These are phyloP conservation scores for Agapetus fuscipes DNA, from an alignment of 2,888 invertebrate species.

Conservation along the genomic window DNA sequence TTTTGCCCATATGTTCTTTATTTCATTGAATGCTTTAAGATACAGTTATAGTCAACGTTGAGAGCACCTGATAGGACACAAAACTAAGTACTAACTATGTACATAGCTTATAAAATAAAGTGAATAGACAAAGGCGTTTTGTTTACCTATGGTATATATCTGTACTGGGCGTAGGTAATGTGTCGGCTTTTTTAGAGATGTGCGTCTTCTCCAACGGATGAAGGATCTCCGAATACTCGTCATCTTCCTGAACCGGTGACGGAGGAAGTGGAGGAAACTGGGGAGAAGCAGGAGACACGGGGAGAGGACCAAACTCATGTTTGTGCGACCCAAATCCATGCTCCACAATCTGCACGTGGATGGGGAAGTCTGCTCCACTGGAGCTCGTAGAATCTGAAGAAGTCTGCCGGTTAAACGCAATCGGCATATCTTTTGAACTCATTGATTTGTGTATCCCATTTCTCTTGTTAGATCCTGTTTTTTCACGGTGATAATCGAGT, in stretches of 20 bases:
- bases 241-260: conserved; percentile 72
- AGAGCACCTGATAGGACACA: too few species aligned
- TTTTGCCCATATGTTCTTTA: too few species aligned
- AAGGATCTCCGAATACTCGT: conserved; percentile 62
- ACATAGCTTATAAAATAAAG: too few species aligned
- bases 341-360: conserved; percentile 57
- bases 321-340: conserved; percentile 40
- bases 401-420: conserved; percentile 44
- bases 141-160: conserved; percentile 40
- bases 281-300: conserved; percentile 43
- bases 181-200: conserved; percentile 42
- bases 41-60: too few species aligned
- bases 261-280: conserved; percentile 72
- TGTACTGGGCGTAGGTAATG: conserved; percentile 44
- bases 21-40: too few species aligned
- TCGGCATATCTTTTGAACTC: conserved; percentile 62
- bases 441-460: conserved; percentile 66
- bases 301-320: conserved; percentile 41
- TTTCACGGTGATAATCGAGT: conserved; percentile 41
- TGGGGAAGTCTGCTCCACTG: conserved; percentile 49
- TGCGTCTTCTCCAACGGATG: conserved; percentile 40
- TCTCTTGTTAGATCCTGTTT: conserved; percentile 40
- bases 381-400: conserved; percentile 45
- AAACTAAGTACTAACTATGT: too few species aligned
- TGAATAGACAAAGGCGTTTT: too few species aligned